phyloP scores from a whole-genome alignment of 2,113 vertebrate genomes.

The Synodontis membranacea region DNA sequence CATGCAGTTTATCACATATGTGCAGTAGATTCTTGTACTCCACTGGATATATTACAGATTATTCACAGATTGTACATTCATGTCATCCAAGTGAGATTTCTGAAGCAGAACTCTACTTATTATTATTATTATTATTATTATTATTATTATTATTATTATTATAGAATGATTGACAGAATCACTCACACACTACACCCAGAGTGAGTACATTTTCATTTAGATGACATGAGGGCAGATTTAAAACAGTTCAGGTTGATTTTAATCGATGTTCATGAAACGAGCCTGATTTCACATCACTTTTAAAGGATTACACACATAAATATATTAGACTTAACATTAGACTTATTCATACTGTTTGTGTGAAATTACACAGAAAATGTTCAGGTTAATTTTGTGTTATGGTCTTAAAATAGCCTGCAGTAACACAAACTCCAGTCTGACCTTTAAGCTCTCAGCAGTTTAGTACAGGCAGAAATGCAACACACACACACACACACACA shows the following conservation, averaged over 20 bases:
- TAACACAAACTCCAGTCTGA: constrained; percentile 65
- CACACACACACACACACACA: constrained; percentile 20
- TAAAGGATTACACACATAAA: background rate
- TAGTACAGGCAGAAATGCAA: background rate
- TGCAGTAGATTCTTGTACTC: background rate
- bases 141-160: background rate
- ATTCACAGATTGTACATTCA: background rate
- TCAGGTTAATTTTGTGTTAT: background rate
- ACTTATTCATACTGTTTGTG: background rate
- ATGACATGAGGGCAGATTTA: background rate
- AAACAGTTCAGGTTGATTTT: background rate
- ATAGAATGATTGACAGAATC: background rate
- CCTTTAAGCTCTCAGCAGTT: constrained; percentile 64
- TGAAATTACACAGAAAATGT: background rate
- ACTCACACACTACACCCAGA: background rate
- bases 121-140: background rate
- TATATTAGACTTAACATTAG: no score
- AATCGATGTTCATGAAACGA: background rate
- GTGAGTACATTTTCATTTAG: background rate
- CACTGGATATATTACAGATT: background rate
- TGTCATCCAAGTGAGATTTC: background rate
- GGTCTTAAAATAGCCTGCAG: constrained; percentile 67
- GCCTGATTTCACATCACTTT: background rate
- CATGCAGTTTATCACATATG: background rate
- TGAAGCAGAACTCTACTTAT: background rate